A percentile compares a stretch with the other conserved stretches of the same genome.
Evolutionary conservation across 2,113 vertebrate genomes (phyloP).

Genomic region (Rhabdomys dilectus): DNA sequence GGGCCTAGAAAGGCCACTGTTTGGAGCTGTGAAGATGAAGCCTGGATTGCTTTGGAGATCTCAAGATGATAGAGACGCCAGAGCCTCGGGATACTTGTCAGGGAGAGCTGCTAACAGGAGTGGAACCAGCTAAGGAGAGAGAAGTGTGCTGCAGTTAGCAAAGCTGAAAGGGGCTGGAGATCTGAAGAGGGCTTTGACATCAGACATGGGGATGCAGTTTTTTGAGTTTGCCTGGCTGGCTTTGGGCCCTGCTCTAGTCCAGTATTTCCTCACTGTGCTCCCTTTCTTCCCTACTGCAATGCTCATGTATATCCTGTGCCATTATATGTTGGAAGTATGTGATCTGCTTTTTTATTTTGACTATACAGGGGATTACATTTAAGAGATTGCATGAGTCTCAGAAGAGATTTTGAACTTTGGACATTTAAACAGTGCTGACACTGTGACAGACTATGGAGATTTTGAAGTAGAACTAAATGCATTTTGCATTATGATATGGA

Average conservation of each 20-base stretch:
- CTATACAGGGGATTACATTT: not conserved
- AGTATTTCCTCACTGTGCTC: not conserved
- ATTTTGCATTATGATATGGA: not conserved
- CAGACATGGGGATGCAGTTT: not conserved
- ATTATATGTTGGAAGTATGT: not conserved
- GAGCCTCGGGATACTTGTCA: not conserved
- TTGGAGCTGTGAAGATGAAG: not conserved
- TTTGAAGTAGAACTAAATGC: not conserved
- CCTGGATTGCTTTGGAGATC: not conserved
- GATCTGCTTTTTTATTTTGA: not conserved
- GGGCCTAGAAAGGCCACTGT: not conserved
- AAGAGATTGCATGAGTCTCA: not conserved
- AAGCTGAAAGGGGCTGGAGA: not conserved
- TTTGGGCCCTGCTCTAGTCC: not conserved
- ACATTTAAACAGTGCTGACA: not conserved
- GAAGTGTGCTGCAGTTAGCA: not conserved
- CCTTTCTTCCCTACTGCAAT: not conserved
- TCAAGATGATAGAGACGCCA: not conserved
- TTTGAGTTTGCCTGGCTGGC: not conserved
- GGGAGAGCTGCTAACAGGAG: not conserved
- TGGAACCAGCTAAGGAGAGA: not conserved
- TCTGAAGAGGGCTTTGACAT: not conserved
- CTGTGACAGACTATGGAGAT: not conserved
- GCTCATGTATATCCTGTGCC: not conserved
- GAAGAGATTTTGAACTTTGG: not conserved